These are phyloP conservation scores for Malurus cyaneus DNA, from an alignment of 2,113 vertebrate species.

Conservation along the genomic window DNA sequence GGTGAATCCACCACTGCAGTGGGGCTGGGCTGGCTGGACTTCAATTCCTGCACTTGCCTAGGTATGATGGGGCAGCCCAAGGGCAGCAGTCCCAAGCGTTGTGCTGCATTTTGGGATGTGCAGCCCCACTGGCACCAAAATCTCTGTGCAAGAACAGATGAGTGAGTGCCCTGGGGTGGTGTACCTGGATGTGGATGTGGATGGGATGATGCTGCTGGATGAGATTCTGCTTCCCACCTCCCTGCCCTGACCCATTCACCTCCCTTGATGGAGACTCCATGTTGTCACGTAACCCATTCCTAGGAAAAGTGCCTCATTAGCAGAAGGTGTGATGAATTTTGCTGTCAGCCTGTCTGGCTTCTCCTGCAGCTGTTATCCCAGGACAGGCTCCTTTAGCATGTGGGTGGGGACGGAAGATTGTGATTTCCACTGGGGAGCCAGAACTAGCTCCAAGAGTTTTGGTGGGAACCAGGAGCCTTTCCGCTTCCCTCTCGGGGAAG, in stretches of 20 bases:
- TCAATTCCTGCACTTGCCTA: neutral
- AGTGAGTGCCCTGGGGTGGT: neutral
- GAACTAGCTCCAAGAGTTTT: neutral
- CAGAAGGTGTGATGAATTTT: neutral
- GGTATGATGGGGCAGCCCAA: fast-evolving
- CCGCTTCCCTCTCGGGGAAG: neutral
- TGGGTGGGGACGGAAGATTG: neutral
- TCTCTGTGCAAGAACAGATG: neutral
- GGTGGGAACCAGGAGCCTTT: neutral
- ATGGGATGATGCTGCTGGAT: neutral
- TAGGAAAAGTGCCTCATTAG: neutral
- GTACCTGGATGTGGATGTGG: neutral
- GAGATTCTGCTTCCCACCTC: neutral
- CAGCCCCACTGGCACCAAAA: neutral
- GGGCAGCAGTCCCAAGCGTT: too few species aligned
- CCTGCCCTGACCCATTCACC: fast-evolving
- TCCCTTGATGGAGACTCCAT: neutral
- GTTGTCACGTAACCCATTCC: neutral
- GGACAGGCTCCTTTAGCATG: neutral
- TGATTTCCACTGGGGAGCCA: too few species aligned
- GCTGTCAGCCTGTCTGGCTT: fast-evolving
- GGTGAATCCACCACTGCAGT: fast-evolving
- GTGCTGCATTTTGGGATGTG: neutral
- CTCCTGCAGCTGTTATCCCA: neutral
- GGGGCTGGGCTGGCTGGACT: neutral